Base-by-base conservation (phyloP, 2,797 vertebrate species). In the Morus bassanus region DNA sequence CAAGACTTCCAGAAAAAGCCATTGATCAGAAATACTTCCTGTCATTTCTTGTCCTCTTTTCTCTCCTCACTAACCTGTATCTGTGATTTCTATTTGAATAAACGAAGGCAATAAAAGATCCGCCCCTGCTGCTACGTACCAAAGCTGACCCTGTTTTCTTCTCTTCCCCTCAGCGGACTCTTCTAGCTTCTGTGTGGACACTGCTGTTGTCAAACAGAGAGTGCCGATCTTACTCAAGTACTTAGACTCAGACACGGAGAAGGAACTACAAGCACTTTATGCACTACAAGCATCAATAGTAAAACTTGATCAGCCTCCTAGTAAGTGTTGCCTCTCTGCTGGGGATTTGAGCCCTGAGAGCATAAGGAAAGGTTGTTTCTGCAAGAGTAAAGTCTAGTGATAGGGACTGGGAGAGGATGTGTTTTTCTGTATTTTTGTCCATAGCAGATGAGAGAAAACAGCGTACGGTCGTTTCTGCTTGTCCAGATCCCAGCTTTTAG, bases 241-340 rank as follows among this genome's bases (percentile, higher is more conserved):
- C 98, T 98, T 99, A 97, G 99, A 99, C 98, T 99, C 99, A 84
- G 99, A 99, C 97, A 99, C 99, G 73, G 99, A 99, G 98, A 99
- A 99, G 98, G 99, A 99, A 98, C 98, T 99, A 98, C 99, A 99
- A 99, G 99, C 99, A 99, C 99, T 99, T 99, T 99, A 99, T 98
- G 99, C 99, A 98, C 99, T 99, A 98, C 99, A 99, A 98, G 99
- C 99, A 93, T 99, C 99, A 97, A 98, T 99, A 98, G 99, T 99
- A 97, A 98, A 99, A 98, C 99, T 99, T 93, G 99, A 99, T 98
- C 99, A 99, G 96, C 99, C 99, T 98, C 99, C 99, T 90, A 99
- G 99, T 99, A 98, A 99, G 99, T 99, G 89, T 86, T 33, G 22
- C 15, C 7, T 80, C 10, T 43, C 63, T 10, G 13, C 35, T 54